phyloP scores from a whole-genome alignment of 2,888 invertebrate genomes.

The Synanthedon vespiformis region DNA sequence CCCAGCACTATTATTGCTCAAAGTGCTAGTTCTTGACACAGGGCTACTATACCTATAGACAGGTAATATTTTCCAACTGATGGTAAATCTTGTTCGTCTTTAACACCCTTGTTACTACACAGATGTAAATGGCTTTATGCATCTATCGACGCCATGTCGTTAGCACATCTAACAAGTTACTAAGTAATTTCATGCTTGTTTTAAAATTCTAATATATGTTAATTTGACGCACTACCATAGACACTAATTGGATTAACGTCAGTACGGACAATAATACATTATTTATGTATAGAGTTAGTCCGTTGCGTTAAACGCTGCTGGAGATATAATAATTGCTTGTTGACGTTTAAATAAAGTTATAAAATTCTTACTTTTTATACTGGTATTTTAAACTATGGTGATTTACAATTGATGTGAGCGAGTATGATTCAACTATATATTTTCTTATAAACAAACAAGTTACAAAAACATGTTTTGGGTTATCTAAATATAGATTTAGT shows the following conservation, averaged over 20 bases:
- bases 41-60: too few relatives aligned
- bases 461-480: too few relatives aligned
- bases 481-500: too few relatives aligned
- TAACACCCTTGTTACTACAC: background rate
- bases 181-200: conserved; percentile 43
- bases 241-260: conserved; percentile 56
- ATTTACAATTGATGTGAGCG: too few relatives aligned
- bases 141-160: conserved; percentile 29
- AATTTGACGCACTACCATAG: conserved; percentile 44
- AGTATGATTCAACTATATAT: too few relatives aligned
- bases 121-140: background rate
- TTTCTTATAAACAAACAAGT: too few relatives aligned
- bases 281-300: conserved; percentile 8
- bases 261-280: conserved; percentile 12
- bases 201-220: conserved; percentile 61
- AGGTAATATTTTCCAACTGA: too few relatives aligned
- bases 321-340: background rate
- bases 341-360: background rate
- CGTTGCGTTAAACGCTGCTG: conserved; percentile 6
- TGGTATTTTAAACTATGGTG: too few relatives aligned
- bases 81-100: too few relatives aligned
- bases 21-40: too few relatives aligned
- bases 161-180: conserved; percentile 22
- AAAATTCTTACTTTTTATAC: background rate
- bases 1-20: too few relatives aligned